Percentiles rank a stretch among this genome's conserved stretches.
Evolutionary conservation across 2,113 vertebrate species (phyloP).

Genomic region (Hippotragus niger): DNA sequence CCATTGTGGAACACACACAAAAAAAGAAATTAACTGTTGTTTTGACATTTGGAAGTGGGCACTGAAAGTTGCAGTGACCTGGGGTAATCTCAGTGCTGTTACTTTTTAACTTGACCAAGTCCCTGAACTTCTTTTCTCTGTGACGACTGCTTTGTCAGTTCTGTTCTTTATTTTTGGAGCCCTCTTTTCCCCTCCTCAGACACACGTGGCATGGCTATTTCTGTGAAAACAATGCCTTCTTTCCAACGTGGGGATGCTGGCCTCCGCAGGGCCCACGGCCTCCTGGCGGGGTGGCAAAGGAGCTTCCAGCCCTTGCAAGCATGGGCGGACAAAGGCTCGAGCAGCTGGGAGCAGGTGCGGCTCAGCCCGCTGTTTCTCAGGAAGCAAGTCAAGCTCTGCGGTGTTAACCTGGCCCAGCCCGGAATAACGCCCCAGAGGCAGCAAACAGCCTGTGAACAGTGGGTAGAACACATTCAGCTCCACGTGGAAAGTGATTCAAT

Average conservation of each 20-base stretch:
- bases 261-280: not conserved
- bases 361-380: conserved; percentile 70
- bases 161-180: not conserved
- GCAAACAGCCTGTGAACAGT: conserved; percentile 69
- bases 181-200: not conserved
- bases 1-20: not conserved
- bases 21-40: not conserved
- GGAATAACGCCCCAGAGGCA: conserved; percentile 62
- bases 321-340: not conserved
- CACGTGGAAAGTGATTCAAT: conserved; percentile 57
- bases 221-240: not conserved
- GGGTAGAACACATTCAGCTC: conserved; percentile 63
- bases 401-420: conserved; percentile 53
- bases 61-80: not conserved
- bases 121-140: not conserved
- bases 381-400: conserved; percentile 58
- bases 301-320: not conserved
- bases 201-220: not conserved
- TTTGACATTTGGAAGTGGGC: not conserved
- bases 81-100: not conserved
- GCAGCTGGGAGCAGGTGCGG: conserved; percentile 36
- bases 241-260: not conserved
- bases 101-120: not conserved
- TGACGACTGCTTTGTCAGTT: not conserved
- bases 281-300: conserved; percentile 10